Evolutionary conservation across 2,113 vertebrate species (phyloP).

Genomic region (Mesocricetus auratus): DNA sequence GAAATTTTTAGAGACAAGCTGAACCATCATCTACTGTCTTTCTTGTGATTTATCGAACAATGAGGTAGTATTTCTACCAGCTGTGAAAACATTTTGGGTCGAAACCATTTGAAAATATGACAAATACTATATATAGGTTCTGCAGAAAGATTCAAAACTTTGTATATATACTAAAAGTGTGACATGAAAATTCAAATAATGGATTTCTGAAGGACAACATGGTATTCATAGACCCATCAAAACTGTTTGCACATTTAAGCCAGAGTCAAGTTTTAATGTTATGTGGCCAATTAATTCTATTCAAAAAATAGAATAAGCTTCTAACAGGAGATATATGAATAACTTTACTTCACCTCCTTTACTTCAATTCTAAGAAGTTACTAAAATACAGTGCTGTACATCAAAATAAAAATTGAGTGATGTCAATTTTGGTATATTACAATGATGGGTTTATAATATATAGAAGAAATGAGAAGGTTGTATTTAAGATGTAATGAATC

Average conservation of each 20-base stretch:
- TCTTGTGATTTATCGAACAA: neutral
- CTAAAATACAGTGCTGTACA: neutral
- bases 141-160: neutral
- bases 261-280: neutral
- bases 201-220: neutral
- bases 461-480: neutral
- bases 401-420: neutral
- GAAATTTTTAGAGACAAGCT: neutral
- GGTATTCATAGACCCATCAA: neutral
- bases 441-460: neutral
- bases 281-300: neutral
- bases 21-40: neutral
- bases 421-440: neutral
- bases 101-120: constrained; percentile 31
- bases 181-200: neutral
- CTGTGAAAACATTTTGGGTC: neutral
- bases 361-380: neutral
- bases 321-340: neutral
- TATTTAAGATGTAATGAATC: neutral
- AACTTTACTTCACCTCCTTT: neutral
- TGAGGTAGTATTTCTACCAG: constrained; percentile 11
- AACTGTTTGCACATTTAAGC: constrained; percentile 9
- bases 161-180: neutral
- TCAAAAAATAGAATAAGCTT: neutral
- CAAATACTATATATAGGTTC: neutral